phyloP scores from a whole-genome alignment of 2,113 vertebrate species.

The Leptodactylus fuscus region DNA sequence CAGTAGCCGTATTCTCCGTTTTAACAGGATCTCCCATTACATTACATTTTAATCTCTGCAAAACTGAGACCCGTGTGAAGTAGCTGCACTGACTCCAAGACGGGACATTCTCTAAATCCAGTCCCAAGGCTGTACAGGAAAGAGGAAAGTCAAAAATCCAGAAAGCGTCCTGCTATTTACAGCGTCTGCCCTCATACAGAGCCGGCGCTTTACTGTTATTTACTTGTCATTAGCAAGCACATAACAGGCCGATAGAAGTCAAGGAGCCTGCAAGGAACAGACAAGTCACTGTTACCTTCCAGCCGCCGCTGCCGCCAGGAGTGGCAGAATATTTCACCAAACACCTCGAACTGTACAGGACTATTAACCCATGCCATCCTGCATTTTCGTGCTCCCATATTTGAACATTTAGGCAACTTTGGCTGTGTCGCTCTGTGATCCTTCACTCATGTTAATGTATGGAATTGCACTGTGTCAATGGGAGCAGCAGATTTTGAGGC shows the following conservation, averaged over 20 bases:
- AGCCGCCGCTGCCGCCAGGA: no score
- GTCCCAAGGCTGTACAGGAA: neutral
- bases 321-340: neutral
- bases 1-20: neutral
- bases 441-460: no score
- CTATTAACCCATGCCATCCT: neutral
- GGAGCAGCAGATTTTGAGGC: no score
- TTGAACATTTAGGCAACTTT: no score
- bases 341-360: neutral
- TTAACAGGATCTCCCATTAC: slow-evolving; percentile 33
- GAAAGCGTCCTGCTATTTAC: neutral
- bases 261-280: slow-evolving; percentile 14
- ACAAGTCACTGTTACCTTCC: slow-evolving; percentile 1
- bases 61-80: slow-evolving; percentile 35
- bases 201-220: neutral
- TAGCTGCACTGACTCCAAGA: neutral
- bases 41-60: slow-evolving; percentile 32
- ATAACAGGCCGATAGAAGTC: neutral
- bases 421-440: no score
- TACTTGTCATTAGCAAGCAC: slow-evolving; percentile 42
- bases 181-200: neutral
- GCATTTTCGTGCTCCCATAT: neutral
- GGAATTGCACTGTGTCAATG: no score
- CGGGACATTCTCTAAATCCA: neutral
- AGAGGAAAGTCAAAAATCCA: neutral